Conservation (phyloP, 2,888 invertebrate species). For the Xanthostigma xanthostigma region DNA sequence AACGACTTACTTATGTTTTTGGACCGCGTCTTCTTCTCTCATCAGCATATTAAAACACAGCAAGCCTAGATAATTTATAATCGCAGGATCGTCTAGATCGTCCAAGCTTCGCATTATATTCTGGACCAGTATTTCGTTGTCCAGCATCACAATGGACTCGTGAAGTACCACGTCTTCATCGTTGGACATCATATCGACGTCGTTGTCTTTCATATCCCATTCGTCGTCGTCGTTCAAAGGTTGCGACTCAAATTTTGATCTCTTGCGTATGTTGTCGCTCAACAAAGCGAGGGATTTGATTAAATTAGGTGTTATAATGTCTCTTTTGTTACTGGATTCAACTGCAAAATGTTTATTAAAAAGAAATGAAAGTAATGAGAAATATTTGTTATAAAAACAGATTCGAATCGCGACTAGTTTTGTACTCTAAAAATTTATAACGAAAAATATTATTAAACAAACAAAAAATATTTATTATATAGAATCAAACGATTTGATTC, state of each 20-base stretch:
- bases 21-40: conserved; percentile 66
- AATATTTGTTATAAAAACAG: no score
- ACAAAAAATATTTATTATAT: no score
- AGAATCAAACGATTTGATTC: no score
- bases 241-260: conserved; percentile 4
- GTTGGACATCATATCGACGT: conserved; percentile 18
- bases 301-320: background rate
- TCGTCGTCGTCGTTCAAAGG: conserved; percentile 32
- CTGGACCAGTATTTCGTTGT: conserved; percentile 43
- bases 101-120: conserved; percentile 34
- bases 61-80: conserved; percentile 25
- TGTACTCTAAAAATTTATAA: no score
- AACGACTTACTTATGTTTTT: conserved; percentile 59
- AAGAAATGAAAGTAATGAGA: no score
- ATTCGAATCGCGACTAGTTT: no score
- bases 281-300: background rate
- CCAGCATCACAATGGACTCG: conserved; percentile 48
- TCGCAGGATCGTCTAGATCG: conserved; percentile 21
- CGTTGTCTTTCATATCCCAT: conserved; percentile 37
- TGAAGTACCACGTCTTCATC: conserved; percentile 32
- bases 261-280: conserved; percentile 3
- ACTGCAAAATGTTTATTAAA: no score
- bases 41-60: conserved; percentile 74
- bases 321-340: background rate
- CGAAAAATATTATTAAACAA: no score